Percentiles rank a stretch among this genome's conserved stretches.
Conservation (phyloP, 2,113 vertebrate genomes). For the Ammodytes dubius region DNA sequence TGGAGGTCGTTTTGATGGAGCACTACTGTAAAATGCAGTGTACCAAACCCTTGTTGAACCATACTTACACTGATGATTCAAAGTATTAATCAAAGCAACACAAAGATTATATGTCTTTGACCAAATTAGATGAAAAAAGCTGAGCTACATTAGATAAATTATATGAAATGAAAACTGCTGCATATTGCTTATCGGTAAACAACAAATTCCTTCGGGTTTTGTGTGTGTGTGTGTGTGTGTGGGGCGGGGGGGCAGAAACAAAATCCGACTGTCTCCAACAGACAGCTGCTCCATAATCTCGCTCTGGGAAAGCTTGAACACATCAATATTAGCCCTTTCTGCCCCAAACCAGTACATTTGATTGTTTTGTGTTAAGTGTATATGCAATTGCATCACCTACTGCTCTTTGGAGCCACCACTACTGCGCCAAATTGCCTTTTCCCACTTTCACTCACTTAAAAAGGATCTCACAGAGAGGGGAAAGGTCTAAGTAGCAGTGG, state of each 20-base stretch:
- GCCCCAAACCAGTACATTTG: background rate
- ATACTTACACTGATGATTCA: background rate
- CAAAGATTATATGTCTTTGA: background rate
- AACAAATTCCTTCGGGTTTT: too few relatives aligned
- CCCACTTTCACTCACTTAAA: constrained; percentile 39
- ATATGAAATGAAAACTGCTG: background rate
- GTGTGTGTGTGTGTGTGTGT: too few relatives aligned
- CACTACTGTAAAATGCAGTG: background rate
- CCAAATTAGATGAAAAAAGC: background rate
- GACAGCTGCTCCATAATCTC: background rate
- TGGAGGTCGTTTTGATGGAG: constrained; percentile 26
- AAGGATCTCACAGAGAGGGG: background rate
- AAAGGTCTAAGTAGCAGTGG: background rate
- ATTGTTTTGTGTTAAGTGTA: constrained; percentile 1
- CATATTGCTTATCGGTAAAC: too few relatives aligned
- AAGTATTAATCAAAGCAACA: background rate
- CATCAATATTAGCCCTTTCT: background rate
- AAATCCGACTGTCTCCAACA: background rate
- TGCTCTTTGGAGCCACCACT: background rate
- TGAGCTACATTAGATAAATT: background rate
- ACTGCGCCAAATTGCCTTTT: constrained; percentile 5
- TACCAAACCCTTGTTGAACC: background rate
- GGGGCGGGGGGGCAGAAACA: background rate
- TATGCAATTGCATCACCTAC: background rate
- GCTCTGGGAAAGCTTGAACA: background rate